phyloP scores from a whole-genome alignment of 2,888 invertebrate genomes.

The Protonemura montana region DNA sequence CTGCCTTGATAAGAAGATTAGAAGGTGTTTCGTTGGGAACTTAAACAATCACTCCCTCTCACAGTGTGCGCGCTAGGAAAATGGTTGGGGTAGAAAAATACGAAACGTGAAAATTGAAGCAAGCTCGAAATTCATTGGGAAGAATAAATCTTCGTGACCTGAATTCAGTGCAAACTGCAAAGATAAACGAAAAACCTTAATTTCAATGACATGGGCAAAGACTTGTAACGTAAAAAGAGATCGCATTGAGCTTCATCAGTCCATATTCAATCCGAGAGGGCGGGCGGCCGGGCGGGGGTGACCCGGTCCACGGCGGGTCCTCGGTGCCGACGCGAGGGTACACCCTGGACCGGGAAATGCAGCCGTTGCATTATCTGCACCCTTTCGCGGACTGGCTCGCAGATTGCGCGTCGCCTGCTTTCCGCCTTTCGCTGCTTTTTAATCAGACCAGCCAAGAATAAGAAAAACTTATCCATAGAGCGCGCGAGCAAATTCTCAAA shows the following conservation, averaged over 20 bases:
- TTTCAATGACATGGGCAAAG: slow-evolving; percentile 32
- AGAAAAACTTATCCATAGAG: background rate
- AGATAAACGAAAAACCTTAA: slow-evolving; percentile 39
- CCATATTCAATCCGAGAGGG: background rate
- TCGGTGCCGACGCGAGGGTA: too few species aligned
- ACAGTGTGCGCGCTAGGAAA: background rate
- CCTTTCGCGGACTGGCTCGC: background rate
- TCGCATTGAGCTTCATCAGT: background rate
- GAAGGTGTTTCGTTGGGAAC: slow-evolving; percentile 22
- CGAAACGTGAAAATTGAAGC: slow-evolving; percentile 30
- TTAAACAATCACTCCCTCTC: slow-evolving; percentile 9
- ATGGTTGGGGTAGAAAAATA: slow-evolving; percentile 4
- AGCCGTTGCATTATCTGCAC: too few species aligned
- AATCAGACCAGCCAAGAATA: background rate
- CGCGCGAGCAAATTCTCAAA: background rate
- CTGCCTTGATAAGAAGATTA: slow-evolving; percentile 20
- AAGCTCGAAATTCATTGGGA: slow-evolving; percentile 24
- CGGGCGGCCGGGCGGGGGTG: background rate
- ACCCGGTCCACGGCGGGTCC: too few species aligned
- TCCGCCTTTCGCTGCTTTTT: background rate
- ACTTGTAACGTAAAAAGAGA: background rate
- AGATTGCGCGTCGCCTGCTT: background rate
- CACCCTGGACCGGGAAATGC: too few species aligned
- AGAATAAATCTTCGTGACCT: slow-evolving; percentile 35
- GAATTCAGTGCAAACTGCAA: slow-evolving; percentile 37